These are phyloP conservation scores for Graptemys geographica DNA, from an alignment of 2,797 vertebrate species.

Conservation along the genomic window DNA sequence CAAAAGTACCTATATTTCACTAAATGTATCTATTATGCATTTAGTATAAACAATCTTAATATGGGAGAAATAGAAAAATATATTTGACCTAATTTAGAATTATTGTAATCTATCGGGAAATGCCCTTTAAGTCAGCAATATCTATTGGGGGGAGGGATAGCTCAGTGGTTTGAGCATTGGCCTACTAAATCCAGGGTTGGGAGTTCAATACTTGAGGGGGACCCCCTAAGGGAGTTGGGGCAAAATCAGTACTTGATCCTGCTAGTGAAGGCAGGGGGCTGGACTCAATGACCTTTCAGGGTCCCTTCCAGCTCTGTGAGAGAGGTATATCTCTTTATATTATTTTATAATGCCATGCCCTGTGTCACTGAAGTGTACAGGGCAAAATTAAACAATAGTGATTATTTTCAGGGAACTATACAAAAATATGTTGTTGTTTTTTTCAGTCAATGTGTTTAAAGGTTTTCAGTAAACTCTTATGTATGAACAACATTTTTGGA, in stretches of 20 bases:
- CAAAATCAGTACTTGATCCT: too few species aligned
- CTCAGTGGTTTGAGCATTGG: too few species aligned
- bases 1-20: neutral
- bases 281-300: too few species aligned
- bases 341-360: fast-evolving
- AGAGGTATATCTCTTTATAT: too few species aligned
- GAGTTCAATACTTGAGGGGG: too few species aligned
- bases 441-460: neutral
- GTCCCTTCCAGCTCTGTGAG: too few species aligned
- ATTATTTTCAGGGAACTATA: neutral
- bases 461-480: neutral
- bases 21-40: neutral
- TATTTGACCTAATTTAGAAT: neutral
- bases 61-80: fast-evolving
- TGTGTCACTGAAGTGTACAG: neutral
- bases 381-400: neutral
- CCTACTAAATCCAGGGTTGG: too few species aligned
- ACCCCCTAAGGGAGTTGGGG: too few species aligned
- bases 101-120: neutral
- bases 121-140: neutral
- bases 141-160: neutral
- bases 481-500: neutral
- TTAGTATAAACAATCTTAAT: neutral
- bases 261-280: too few species aligned
- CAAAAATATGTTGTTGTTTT: neutral